These are phyloP conservation scores for Brachionus rubens DNA, from an alignment of 1,140 invertebrate genomes.

Conservation along the genomic window DNA sequence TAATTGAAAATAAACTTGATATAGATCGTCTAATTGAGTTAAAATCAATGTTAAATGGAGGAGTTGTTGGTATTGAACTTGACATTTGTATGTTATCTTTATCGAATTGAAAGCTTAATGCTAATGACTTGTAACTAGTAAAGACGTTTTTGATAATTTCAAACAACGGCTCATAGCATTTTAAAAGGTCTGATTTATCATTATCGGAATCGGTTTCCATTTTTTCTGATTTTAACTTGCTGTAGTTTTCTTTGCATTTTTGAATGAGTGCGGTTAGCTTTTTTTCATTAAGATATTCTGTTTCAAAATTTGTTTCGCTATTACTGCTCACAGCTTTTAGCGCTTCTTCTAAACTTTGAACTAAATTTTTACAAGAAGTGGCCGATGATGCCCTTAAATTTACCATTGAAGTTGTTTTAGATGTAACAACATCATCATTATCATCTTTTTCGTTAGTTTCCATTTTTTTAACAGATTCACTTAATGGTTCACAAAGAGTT, in stretches of 20 bases:
- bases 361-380: neutral
- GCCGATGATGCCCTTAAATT: conserved; percentile 16
- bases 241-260: conserved; percentile 23
- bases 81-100: neutral
- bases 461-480: conserved; percentile 61
- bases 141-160: neutral
- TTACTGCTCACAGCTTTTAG: neutral
- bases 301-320: neutral
- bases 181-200: conserved; percentile 49
- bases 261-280: neutral
- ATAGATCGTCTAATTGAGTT: conserved; percentile 67
- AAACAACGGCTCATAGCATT: conserved; percentile 39
- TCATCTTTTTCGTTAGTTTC: conserved; percentile 46
- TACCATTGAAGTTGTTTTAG: conserved; percentile 35
- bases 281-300: neutral
- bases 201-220: conserved; percentile 47
- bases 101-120: neutral
- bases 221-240: neutral
- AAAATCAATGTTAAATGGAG: conserved; percentile 56
- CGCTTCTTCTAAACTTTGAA: neutral
- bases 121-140: neutral
- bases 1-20: conserved; percentile 63
- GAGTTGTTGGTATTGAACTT: neutral
- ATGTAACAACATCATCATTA: conserved; percentile 41
- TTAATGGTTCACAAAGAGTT: conserved; percentile 75